phyloP scores from a whole-genome alignment of 2,113 vertebrate species.

The cattle (Bos taurus) region ARS-UCD2.0 NC_037337.1:64648001-64648500 shows the following conservation, averaged over 20 bases:
- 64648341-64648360: too few relatives aligned
- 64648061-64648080: not conserved
- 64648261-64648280: too few relatives aligned
- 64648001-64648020: not conserved
- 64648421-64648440: too few relatives aligned
- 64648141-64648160: not conserved
- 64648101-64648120: not conserved
- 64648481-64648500: too few relatives aligned
- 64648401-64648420: too few relatives aligned
- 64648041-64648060: not conserved
- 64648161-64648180: not conserved
- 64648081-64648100: not conserved
- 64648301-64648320: too few relatives aligned
- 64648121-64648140: not conserved
- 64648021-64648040: rapidly evolving
- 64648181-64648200: not conserved
- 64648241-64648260: not conserved
- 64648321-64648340: too few relatives aligned
- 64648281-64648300: too few relatives aligned
- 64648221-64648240: not conserved
- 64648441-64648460: too few relatives aligned
- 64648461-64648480: too few relatives aligned
- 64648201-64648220: not conserved
- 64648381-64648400: too few relatives aligned
- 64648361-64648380: too few relatives aligned